These are phyloP conservation scores for Drosophila ustulata DNA, from an alignment of 2,888 invertebrate species.

Conservation along the genomic window DNA sequence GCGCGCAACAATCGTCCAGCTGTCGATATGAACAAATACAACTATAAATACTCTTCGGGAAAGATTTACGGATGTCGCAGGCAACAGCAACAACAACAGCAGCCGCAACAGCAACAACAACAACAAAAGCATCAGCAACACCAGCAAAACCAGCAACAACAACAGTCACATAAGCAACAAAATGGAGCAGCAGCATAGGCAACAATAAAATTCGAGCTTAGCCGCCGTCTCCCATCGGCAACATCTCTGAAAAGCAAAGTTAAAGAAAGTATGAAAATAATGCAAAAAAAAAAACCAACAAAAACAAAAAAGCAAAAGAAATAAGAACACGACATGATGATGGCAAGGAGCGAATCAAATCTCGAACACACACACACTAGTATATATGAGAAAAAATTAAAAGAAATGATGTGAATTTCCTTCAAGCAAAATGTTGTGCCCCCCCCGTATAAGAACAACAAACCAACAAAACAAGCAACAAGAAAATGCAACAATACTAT, in stretches of 20 bases:
- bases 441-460: constrained; percentile 6
- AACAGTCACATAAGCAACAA: constrained; percentile 38
- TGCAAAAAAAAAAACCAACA: constrained; percentile 7
- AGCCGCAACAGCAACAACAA: constrained; percentile 36
- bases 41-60: constrained; percentile 74
- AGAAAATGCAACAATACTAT: constrained; percentile 73
- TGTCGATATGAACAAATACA: constrained; percentile 75
- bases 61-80: constrained; percentile 69
- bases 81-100: constrained; percentile 48
- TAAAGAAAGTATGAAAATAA: constrained; percentile 18
- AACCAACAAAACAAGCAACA: constrained; percentile 40
- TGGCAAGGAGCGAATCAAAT: constrained; percentile 24
- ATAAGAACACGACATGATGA: constrained; percentile 13
- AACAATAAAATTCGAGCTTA: constrained; percentile 46
- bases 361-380: constrained; percentile 29
- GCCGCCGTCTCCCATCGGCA: constrained; percentile 25
- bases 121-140: constrained; percentile 45
- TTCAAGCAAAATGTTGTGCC: constrained; percentile 6
- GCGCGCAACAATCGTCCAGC: constrained; percentile 76
- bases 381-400: background rate
- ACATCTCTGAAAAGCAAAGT: background rate
- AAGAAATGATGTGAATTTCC: constrained; percentile 7
- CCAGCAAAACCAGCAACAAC: constrained; percentile 44
- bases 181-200: constrained; percentile 33
- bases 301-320: constrained; percentile 6